phyloP scores from a whole-genome alignment of 2,797 vertebrate genomes.

The Aselliscus stoliczkanus region DNA sequence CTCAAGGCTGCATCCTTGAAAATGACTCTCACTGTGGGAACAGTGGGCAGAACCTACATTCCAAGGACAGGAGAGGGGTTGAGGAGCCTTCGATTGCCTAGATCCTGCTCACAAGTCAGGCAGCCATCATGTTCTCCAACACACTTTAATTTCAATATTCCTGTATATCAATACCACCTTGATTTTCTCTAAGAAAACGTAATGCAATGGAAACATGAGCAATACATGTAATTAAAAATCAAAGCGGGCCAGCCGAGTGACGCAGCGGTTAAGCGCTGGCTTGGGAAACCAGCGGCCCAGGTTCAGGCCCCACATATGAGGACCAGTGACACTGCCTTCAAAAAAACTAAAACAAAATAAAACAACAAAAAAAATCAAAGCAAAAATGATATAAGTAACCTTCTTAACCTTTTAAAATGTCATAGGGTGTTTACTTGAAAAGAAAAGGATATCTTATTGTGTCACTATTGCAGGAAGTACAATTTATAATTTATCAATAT shows the following conservation, averaged over 20 bases:
- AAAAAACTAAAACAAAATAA: too few relatives aligned
- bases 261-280: too few relatives aligned
- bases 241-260: too few relatives aligned
- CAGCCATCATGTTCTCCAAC: neutral
- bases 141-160: constrained; percentile 6
- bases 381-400: neutral
- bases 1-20: neutral
- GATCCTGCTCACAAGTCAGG: neutral
- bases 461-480: neutral
- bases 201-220: neutral
- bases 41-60: neutral
- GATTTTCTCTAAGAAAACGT: constrained; percentile 35
- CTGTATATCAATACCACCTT: constrained; percentile 10
- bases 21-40: neutral
- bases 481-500: neutral
- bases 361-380: constrained; percentile 48
- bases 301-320: too few relatives aligned
- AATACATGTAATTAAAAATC: constrained; percentile 40
- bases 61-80: neutral
- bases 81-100: neutral
- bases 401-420: constrained; percentile 24
- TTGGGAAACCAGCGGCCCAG: too few relatives aligned
- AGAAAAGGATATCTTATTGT: neutral
- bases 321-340: too few relatives aligned
- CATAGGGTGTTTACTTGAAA: neutral